A percentile compares a stretch with the other conserved stretches of the same genome.
phyloP scores from a whole-genome alignment of 1,140 invertebrate genomes.

The Drosophila erecta region DNA sequence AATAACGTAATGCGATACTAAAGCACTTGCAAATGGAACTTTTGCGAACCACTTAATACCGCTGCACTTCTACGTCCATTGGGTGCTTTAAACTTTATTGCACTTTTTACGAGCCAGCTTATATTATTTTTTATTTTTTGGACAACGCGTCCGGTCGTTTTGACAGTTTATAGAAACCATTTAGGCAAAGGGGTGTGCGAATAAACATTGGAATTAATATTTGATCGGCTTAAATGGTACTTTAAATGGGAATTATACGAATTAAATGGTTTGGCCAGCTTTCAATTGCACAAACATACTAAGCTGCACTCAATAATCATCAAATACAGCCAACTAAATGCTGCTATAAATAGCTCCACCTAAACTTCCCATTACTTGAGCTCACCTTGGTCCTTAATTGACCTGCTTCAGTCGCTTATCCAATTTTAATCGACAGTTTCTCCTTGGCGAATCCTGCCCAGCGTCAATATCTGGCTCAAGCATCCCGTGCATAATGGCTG shows the following conservation, averaged over 20 bases:
- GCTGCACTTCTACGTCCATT: slow-evolving; percentile 31
- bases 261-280: too few relatives aligned
- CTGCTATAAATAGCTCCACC: not conserved
- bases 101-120: slow-evolving; percentile 7
- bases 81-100: slow-evolving; percentile 42
- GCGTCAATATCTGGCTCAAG: slow-evolving; percentile 9
- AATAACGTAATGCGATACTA: slow-evolving; percentile 46
- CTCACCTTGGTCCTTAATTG: slow-evolving; percentile 22
- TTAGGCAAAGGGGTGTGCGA: not conserved
- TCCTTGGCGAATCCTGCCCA: slow-evolving; percentile 1
- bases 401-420: slow-evolving; percentile 16
- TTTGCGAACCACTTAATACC: slow-evolving; percentile 17
- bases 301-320: too few relatives aligned
- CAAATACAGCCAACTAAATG: too few relatives aligned
- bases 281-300: too few relatives aligned
- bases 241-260: not conserved
- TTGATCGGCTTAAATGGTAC: not conserved
- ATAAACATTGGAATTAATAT: not conserved
- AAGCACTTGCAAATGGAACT: slow-evolving; percentile 13
- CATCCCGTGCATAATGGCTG: slow-evolving; percentile 26
- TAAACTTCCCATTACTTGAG: not conserved
- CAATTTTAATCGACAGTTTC: slow-evolving; percentile 18
- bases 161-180: not conserved
- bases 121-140: slow-evolving; percentile 1
- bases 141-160: not conserved